Evolutionary conservation across 1,140 invertebrate species (phyloP), one percentile per base, ranked within the genome.

Genomic region (Drosophila equinoxialis): DNA sequence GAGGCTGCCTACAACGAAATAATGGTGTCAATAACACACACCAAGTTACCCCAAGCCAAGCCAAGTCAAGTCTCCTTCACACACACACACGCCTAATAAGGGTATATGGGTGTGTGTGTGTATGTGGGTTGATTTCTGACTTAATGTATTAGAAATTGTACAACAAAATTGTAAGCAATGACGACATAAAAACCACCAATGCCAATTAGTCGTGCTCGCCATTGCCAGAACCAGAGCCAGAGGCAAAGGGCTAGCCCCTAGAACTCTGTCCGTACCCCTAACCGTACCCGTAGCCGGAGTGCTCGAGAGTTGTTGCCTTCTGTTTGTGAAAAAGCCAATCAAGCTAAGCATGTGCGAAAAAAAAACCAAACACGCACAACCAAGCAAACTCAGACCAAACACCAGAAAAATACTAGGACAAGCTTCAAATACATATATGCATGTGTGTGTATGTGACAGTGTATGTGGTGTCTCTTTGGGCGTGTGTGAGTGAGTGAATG

Each of bases 321-420:
- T 82, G 75, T 86, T 87, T 86, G 76, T 86, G 83, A 87, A 89
- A 87, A 89, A 87, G 83, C 83, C 84, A 87, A 87, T 87, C 83
- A 83, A 87, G 83, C 77, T 83, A 87, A 87, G 82, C 82, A 77
- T 86, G 83, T 86, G 83, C 77, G 73, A 86, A 77, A 77, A 72
- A 72, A 69, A 78, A 72, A 68, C 14, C n/a, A n/a, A n/a, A 65
- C 45, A 68, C 45, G 57, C 26, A 59, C 26, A 67, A 60, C 68
- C 41, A 59, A 37, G 35, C 8, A 37, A 68, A 72, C 66, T 61
- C 55, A 42, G 65, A 30, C 55, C 35, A 61, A 60, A 62, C 35
- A 68, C 33, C 63, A 65, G 65, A 65, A 42, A 68, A 55, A 51
- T 45, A 66, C 64, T 66, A 55, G 37, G 59, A 55, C 58, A 55